Base-by-base conservation (phyloP, 2,888 invertebrate genomes). In the Fissipunctia ypsillon region DNA sequence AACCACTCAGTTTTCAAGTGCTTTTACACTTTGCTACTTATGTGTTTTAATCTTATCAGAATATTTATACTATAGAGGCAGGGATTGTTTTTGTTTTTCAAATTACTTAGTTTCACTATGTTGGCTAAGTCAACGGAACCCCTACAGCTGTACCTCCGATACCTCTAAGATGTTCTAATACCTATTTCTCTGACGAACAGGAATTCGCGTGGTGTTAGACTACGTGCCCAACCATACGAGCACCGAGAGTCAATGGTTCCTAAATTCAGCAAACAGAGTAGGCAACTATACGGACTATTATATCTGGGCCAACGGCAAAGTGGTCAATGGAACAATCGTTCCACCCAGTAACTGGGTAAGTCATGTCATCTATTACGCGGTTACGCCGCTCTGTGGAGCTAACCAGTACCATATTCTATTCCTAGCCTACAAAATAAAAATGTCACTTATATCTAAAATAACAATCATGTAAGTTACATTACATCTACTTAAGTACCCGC, bases 211-310 rank as follows among this genome's bases (percentile, higher is more conserved):
- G 1, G 92, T 97, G n/a, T 88, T 97, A 83, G 97, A 97, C 89
- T 97, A 97, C 81, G 97, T 98, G 22, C 98, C 98, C 0, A 98
- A 98, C 93, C 98, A 98, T 89, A 97, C 98, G 4, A 98, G 98
- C 84, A 97, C 98, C 88, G 96, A 98, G 86, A 98, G 98, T 89
- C 91, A 97, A 6, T 99, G 99, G 99, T 99, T 99, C 92, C 86
- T 94, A 22, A 96, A 97, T 69, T 98, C 98, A 0, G 95, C 96
- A 1, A 92, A 95, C 0, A 91, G 93, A 0, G 96, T 96, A 31
- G 90, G 95, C 0, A 97, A 96, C 0, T 98, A 97, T 89, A 96
- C 96, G 4, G 97, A 98, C 87, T 98, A 97, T 89, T 98, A 97
- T 88, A 92, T 98, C 14, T 98, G 98, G 98, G 95, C 94, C 4